These are phyloP conservation scores for Nesidiocoris tenuis DNA, from an alignment of 2,888 invertebrate species.

Conservation along the genomic window DNA sequence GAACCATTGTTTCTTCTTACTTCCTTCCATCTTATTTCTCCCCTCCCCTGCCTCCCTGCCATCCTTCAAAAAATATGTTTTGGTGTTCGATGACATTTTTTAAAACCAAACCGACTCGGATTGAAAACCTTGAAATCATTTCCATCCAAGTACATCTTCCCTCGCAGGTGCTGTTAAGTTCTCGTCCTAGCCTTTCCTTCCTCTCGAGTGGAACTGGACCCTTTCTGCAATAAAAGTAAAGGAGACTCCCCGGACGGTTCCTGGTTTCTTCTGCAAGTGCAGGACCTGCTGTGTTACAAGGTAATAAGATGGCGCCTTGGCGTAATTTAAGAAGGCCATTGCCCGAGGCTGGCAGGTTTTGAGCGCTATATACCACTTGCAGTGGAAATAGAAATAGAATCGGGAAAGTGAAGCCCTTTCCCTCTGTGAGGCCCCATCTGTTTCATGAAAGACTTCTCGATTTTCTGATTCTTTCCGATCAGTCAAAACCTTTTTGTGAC, in stretches of 20 bases:
- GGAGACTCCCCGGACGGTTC: not conserved
- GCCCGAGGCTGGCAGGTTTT: not conserved
- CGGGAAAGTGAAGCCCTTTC: not conserved
- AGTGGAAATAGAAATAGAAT: not conserved
- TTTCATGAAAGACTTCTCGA: not conserved
- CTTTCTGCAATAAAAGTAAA: not conserved
- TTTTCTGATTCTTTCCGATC: not conserved
- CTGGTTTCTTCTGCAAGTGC: not conserved
- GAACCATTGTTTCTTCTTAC: too few relatives aligned
- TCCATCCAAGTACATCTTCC: too few relatives aligned
- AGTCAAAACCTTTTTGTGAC: not conserved
- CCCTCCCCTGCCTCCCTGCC: too few relatives aligned
- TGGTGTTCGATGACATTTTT: too few relatives aligned
- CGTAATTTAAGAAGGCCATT: constrained; percentile 26
- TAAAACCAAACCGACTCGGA: too few relatives aligned
- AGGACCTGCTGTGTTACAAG: not conserved
- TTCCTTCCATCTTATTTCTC: too few relatives aligned
- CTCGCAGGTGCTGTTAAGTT: not conserved
- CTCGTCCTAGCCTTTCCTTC: not conserved
- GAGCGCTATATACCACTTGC: not conserved
- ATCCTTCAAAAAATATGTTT: too few relatives aligned
- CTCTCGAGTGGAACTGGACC: not conserved
- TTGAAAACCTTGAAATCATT: too few relatives aligned
- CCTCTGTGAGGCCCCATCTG: not conserved
- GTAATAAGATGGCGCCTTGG: constrained; percentile 14